These are phyloP conservation scores for Pomacea canaliculata DNA, from an alignment of 2,888 invertebrate genomes.

Conservation along the genomic window DNA sequence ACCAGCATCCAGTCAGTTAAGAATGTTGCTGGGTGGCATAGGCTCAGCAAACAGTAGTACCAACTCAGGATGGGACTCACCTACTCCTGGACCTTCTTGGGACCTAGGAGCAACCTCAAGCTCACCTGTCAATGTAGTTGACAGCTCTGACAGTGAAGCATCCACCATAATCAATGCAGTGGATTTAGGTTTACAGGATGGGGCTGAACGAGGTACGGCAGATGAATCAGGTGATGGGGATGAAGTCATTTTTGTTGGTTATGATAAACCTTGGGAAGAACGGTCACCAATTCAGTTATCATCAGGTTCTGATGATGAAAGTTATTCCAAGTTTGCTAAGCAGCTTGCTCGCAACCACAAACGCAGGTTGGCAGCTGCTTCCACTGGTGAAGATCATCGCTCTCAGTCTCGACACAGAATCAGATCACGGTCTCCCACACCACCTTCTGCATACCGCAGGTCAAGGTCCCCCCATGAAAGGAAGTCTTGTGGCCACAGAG, in stretches of 20 bases:
- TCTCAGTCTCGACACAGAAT: not conserved
- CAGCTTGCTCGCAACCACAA: conserved; percentile 37
- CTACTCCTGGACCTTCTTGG: conserved; percentile 58
- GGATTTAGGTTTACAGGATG: conserved; percentile 4
- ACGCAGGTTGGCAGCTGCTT: conserved; percentile 19
- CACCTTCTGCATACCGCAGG: not conserved
- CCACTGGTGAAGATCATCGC: not conserved
- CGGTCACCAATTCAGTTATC: conserved; percentile 74
- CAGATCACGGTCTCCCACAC: not conserved
- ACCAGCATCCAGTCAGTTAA: conserved; percentile 6
- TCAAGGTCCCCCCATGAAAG: conserved; percentile 7
- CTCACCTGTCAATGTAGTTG: conserved; percentile 28
- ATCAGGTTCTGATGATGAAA: conserved; percentile 31
- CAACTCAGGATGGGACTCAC: conserved; percentile 61
- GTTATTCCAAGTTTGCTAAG: conserved; percentile 27
- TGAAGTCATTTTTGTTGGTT: conserved; percentile 74
- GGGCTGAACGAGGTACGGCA: not conserved
- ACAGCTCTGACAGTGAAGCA: conserved; percentile 35
- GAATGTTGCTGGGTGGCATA: conserved; percentile 17
- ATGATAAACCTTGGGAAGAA: conserved; percentile 78
- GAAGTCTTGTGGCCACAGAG: not conserved
- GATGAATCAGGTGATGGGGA: conserved; percentile 33
- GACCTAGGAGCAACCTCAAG: conserved; percentile 9
- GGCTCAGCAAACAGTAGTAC: not conserved
- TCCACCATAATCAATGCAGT: conserved; percentile 27